Evolutionary conservation across 2,797 vertebrate species (phyloP), one percentile per base, ranked within the genome.

Genomic region (Vespertilio murinus): DNA sequence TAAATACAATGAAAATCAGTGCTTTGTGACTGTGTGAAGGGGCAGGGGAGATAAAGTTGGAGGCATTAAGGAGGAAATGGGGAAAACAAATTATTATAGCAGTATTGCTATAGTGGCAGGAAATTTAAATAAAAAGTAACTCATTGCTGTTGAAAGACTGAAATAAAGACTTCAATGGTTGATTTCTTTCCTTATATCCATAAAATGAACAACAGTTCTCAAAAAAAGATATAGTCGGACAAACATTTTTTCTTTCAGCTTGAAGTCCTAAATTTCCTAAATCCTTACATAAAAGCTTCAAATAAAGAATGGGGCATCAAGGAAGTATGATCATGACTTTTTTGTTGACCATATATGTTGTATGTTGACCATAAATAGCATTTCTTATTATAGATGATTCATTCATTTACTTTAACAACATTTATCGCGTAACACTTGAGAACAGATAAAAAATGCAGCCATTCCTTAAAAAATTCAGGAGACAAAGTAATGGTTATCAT

Each of bases 1-100:
- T 94, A 96, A 96, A 95, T 91, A 67, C 59, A 79, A 28, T 96
- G 89, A 88, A 96, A 94, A 91, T 90, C 38, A 93, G 86, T 23
- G 18, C 40, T 96, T 70, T 23, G 33, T 92, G 13, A 83, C 38
- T 80, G 54, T 33, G 33, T 42, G 42, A 18, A 14, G n/a, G 38
- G 7, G 4, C 35, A 56, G 8, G 35, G 52, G 40, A n/a, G 14
- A 69, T 88, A 80, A 83, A 92, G 25, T 79, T 88, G 40, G 30
- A 64, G 30, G 5, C 11, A 40, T 92, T 92, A 47, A 35, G 54
- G 13, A 47, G 28, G 35, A 93, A 91, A 88, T 47, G 14, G 33
- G 33, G 47, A 92, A 95, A 95, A 92, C 88, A 92, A 93, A 61
- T 40, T 95, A 30, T 84, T 94, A 90, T 88, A 93, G 90, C 64